Evolutionary conservation across 2,797 vertebrate species (phyloP).

Genomic region (Pangasius macronema): DNA sequence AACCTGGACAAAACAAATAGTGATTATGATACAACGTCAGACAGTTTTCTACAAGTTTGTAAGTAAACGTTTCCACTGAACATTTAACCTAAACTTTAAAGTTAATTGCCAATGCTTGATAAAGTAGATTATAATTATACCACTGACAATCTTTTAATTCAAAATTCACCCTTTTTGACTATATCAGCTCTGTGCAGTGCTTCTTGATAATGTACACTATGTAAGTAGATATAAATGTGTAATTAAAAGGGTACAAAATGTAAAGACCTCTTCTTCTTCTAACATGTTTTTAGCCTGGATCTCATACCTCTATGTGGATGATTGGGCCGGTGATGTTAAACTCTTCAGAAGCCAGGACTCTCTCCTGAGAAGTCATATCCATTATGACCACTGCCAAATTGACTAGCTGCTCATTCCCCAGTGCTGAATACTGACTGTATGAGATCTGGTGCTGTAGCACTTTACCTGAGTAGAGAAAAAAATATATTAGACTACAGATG

Average conservation of each 20-base stretch:
- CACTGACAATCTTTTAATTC: background rate
- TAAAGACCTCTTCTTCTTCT: background rate
- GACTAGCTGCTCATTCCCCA: conserved; percentile 68
- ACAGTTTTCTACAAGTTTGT: background rate
- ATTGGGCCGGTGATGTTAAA: conserved; percentile 68
- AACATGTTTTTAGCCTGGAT: background rate
- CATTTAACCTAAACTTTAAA: background rate
- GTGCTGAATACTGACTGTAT: conserved; percentile 59
- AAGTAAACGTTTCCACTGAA: background rate
- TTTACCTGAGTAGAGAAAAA: conserved; percentile 59
- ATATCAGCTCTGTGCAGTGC: background rate
- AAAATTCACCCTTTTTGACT: background rate
- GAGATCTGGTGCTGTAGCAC: conserved; percentile 66
- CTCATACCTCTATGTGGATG: conserved; percentile 70
- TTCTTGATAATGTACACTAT: background rate
- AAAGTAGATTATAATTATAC: background rate
- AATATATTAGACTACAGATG: background rate
- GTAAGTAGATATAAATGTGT: background rate
- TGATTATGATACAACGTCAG: background rate
- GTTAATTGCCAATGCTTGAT: background rate
- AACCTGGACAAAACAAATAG: conserved; percentile 61
- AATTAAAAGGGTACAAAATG: background rate
- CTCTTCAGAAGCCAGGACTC: conserved; percentile 70
- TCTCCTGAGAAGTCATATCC: conserved; percentile 63
- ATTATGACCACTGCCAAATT: conserved; percentile 78